Conservation (phyloP, 2,797 vertebrate genomes). For the Poeciliopsis paucimaculata region DNA sequence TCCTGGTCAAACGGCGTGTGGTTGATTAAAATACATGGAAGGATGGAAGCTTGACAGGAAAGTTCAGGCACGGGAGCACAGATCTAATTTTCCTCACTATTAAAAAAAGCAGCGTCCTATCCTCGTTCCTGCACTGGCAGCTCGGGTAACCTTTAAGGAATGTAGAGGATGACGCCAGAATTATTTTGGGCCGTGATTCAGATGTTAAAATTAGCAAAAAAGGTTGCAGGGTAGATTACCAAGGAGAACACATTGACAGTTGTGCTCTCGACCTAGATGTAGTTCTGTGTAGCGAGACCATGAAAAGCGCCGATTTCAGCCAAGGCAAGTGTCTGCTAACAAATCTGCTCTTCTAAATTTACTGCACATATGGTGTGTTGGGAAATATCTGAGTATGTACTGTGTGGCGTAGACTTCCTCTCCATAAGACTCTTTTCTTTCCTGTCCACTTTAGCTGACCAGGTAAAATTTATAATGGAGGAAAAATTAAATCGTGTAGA, state of each 20-base stretch:
- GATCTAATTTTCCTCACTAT: conserved; percentile 50
- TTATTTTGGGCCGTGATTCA: conserved; percentile 77
- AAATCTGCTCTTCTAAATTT: conserved; percentile 37
- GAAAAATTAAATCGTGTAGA: neutral
- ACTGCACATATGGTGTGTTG: conserved; percentile 26
- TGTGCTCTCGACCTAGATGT: conserved; percentile 68
- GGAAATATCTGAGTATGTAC: conserved; percentile 15
- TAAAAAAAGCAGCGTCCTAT: conserved; percentile 40
- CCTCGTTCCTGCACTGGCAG: conserved; percentile 54
- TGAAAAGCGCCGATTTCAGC: conserved; percentile 62
- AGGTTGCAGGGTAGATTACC: conserved; percentile 73
- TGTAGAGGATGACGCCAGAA: conserved; percentile 74
- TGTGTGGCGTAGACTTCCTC: neutral
- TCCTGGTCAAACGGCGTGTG: neutral
- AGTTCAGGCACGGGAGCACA: conserved; percentile 27
- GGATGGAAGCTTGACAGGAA: conserved; percentile 4
- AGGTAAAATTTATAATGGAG: neutral
- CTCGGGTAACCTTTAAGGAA: conserved; percentile 75
- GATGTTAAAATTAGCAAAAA: conserved; percentile 81
- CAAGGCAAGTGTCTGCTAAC: conserved; percentile 71
- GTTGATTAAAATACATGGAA: conserved; percentile 27
- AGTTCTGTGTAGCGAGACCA: conserved; percentile 49
- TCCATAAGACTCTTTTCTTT: neutral
- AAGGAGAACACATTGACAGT: conserved; percentile 61
- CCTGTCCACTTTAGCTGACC: neutral